Base-by-base conservation (phyloP, 2,797 vertebrate species). In the Cyclopterus lumpus region DNA sequence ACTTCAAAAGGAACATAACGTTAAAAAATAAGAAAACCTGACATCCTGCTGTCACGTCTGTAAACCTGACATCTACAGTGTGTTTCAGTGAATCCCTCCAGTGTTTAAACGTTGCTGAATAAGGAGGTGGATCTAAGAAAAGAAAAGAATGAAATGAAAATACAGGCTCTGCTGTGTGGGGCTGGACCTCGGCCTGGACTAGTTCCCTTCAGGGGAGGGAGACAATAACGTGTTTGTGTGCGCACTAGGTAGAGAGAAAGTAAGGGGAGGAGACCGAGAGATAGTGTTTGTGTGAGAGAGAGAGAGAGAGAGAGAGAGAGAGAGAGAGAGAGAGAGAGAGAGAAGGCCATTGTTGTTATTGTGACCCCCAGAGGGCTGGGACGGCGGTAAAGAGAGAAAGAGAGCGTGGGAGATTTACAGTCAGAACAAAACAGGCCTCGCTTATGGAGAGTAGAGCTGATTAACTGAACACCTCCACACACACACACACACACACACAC, bases 201-300 rank as follows among this genome's bases (percentile, higher is more conserved):
- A n/a, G 68, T 79, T 89, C 91, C 81, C 83, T 51, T 88, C 38
- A 40, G 22, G 20, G 48, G 61, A 54, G 26, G 20, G 46, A 3
- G 88, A 93, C 91, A 94, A 93, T 91, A 84, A 90, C 81, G 87
- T 88, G 84, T 85, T 73, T 91, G 84, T 91, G 81, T 83, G 80
- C 81, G 53, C 79, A 59, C 81, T 28, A 48, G 42, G 22, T 68
- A 74, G 73, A 76, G 70, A 79, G 58, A 85, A 71, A 81, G 75
- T 3, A 20, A 69, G 69, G 69, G 67, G 73, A 59, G 61, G 67
- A 68, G 26, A 28, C 26, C 26, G 75, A 62, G 22, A 67, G 51
- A 30, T 28, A 28, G 26, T 28, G 26, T 28, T 28, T 28, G 26
- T 28, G 26, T 28, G 48, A 15, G 57, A 1, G 46, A 49, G 6